Percentiles rank a stretch among this genome's conserved stretches.
These are phyloP conservation scores for Acanthopagrus latus DNA, from an alignment of 2,797 vertebrate species.

Conservation along the genomic window DNA sequence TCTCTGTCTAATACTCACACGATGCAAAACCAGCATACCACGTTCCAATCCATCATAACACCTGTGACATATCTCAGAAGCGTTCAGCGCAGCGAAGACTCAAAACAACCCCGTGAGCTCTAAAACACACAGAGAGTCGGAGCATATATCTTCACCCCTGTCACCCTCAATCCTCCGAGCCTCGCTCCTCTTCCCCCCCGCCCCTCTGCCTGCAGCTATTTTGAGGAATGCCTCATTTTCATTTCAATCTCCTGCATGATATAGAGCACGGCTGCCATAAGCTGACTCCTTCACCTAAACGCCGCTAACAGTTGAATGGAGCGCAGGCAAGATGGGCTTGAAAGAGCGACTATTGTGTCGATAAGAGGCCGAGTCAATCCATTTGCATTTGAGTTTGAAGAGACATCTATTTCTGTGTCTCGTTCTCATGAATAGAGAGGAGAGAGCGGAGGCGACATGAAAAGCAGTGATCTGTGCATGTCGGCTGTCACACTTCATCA, in stretches of 20 bases:
- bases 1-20: neutral
- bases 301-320: conserved; percentile 67
- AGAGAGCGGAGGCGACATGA: conserved; percentile 7
- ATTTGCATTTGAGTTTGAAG: conserved; percentile 68
- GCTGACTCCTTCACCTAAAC: conserved; percentile 67
- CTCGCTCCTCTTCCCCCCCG: neutral
- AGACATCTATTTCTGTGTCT: conserved; percentile 64
- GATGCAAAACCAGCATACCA: conserved; percentile 30
- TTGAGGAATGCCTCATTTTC: conserved; percentile 76
- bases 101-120: conserved; percentile 59
- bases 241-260: conserved; percentile 72
- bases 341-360: conserved; percentile 61
- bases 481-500: conserved; percentile 51
- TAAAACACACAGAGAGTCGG: conserved; percentile 69
- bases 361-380: conserved; percentile 71
- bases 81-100: conserved; percentile 39
- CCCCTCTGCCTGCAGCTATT: conserved; percentile 69
- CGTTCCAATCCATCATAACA: conserved; percentile 53
- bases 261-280: conserved; percentile 47
- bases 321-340: conserved; percentile 39
- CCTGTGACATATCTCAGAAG: conserved; percentile 67
- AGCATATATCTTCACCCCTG: conserved; percentile 70
- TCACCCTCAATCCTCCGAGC: conserved; percentile 60
- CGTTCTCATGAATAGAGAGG: conserved; percentile 28
- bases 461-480: conserved; percentile 49